Conservation (phyloP, 1,140 invertebrate species). For the Halictus rubicundus region DNA sequence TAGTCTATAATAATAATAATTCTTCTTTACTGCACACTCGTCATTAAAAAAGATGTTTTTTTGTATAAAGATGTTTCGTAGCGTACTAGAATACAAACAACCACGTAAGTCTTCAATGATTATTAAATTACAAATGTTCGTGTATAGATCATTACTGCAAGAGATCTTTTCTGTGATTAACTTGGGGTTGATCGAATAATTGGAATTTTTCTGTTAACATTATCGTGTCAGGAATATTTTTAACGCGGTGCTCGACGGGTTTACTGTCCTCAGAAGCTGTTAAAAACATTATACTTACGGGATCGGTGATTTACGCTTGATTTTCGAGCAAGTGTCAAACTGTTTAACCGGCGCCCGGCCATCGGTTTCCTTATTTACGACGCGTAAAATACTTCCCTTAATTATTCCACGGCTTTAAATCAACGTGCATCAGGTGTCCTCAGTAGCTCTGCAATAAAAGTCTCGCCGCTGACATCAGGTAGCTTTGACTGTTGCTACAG, state of each 20-base stretch:
- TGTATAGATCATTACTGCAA: too few species aligned
- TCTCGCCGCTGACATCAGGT: slow-evolving; percentile 34
- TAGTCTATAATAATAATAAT: too few species aligned
- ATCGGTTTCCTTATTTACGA: slow-evolving; percentile 40
- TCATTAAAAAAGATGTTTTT: too few species aligned
- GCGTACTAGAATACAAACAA: too few species aligned
- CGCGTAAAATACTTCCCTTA: slow-evolving; percentile 44
- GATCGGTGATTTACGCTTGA: background rate
- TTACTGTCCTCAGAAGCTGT: background rate
- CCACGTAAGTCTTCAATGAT: background rate
- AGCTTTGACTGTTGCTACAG: slow-evolving; percentile 36
- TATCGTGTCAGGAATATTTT: background rate
- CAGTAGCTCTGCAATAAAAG: slow-evolving; percentile 46
- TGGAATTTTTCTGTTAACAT: too few species aligned
- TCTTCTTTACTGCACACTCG: too few species aligned
- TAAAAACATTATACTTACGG: background rate
- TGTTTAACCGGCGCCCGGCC: background rate
- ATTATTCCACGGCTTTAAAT: slow-evolving; percentile 51
- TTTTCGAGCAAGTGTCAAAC: slow-evolving; percentile 1
- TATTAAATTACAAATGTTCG: too few species aligned
- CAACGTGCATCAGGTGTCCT: slow-evolving; percentile 27
- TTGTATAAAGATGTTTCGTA: too few species aligned
- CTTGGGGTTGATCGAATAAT: background rate
- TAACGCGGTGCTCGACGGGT: too few species aligned
- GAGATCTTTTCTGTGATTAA: too few species aligned